Evolutionary conservation across 2,797 vertebrate genomes (phyloP), one percentile per base, ranked within the genome.

Genomic region (Mergus octosetaceus): DNA sequence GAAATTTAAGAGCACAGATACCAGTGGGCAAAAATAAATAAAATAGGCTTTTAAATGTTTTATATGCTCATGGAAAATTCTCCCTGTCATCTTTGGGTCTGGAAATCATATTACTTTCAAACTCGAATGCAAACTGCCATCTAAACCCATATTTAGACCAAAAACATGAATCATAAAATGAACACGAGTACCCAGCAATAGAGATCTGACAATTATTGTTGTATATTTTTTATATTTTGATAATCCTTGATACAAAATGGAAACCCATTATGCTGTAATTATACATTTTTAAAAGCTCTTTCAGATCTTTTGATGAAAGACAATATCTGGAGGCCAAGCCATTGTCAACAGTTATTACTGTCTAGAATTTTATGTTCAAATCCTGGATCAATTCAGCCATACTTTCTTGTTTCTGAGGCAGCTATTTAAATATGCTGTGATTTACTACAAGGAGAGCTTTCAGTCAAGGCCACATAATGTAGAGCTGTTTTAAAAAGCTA

Each of bases 241-340:
- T 64, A 57, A 73, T 51, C 30, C 83, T 53, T 76, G 24, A 60
- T 85, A 66, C 56, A 90, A 93, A 76, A 93, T 57, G 25, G 22
- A 28, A 93, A 93, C 11, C 53, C 8, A 2, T 76, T 87, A 89
- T 51, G 73, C 49, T 82, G 68, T 36, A 95, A 91, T 82, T 82
- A 90, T 56, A 62, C 38, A 53, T 90, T 90, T 94, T 90, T 70
- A 57, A 90, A 94, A 94, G 84, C 53, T 70, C 51, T 85, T 90
- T 90, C n/a, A 90, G 24, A n/a, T 73, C 39, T 87, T 20, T 82
- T n/a, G 30, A 93, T 84, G 71, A 86, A 86, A 90, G 51, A 49
- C 14, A 74, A 9, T 87, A 68, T n/a, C 30, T 43, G 24, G 15
- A 56, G 86, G 85, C 66, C 88, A 90, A 86, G 38, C 24, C 56